phyloP scores from a whole-genome alignment of 2,113 vertebrate genomes.

The Lasiurus cinereus region DNA sequence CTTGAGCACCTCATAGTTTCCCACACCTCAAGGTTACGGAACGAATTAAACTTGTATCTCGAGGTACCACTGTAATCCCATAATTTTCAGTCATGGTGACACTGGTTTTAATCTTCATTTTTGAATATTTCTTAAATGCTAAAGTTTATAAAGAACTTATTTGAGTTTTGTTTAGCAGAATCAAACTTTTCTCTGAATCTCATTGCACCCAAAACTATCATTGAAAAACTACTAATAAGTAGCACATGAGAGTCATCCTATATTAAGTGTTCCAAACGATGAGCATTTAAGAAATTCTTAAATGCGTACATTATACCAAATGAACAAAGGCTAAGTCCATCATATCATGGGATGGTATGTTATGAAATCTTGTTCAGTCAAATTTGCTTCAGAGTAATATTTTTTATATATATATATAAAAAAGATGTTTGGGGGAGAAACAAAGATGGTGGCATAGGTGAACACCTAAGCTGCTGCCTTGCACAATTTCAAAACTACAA shows the following conservation, averaged over 20 bases:
- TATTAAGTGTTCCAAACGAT: conserved; percentile 25
- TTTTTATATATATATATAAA: not conserved
- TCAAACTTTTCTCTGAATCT: conserved; percentile 42
- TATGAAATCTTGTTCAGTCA: conserved; percentile 19
- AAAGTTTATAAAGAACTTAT: conserved; percentile 48
- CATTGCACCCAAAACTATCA: conserved; percentile 46
- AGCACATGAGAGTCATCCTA: not conserved
- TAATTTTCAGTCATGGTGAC: conserved; percentile 60
- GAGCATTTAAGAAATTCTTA: conserved; percentile 45
- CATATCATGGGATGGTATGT: not conserved
- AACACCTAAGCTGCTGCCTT: no score
- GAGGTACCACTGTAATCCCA: conserved; percentile 46
- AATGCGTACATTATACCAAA: not conserved
- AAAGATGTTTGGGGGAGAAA: not conserved
- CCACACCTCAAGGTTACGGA: no score
- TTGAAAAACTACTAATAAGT: not conserved
- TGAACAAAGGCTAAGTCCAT: not conserved
- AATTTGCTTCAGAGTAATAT: not conserved
- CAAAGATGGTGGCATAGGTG: no score
- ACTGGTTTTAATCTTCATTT: conserved; percentile 68
- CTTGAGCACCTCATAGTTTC: no score
- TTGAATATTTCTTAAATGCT: conserved; percentile 69
- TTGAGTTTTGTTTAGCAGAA: conserved; percentile 58
- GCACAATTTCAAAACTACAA: no score
- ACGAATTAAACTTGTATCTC: no score